Evolutionary conservation across 2,888 invertebrate species (phyloP), one percentile per base, ranked within the genome.

Genomic region (Sipha maydis): DNA sequence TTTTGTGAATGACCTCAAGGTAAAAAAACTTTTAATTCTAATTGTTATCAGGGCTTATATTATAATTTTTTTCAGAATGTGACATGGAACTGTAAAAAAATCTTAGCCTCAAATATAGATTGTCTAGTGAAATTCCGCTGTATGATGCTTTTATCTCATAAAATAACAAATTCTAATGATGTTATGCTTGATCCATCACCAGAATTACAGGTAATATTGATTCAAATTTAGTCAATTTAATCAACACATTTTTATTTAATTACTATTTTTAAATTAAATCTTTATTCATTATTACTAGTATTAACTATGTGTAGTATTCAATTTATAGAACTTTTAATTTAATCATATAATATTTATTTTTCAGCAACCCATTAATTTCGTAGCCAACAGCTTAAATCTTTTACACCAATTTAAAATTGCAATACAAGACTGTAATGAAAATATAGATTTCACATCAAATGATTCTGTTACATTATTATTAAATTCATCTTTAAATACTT

Each of bases 1-100:
- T 79, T 97, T 95, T 91, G 94, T 96, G 0, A 94, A 95, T 31
- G 96, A 98, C 91, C 92, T 98, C 75, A 93, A 96, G 93, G 94
- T 95, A 92, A 84, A 11, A 21, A 1, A 61, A 61, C 4, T 61
- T 25, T 17, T 25, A 17, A 28, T 69, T 71, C 86, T 80, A n/a
- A 2, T n/a, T 84, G 38, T 71, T 19, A 31, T 69, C 34, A 21
- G 69, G 11, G 14, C 31, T 84, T 34, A 61, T 0, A 31, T 21
- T 25, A 41, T 69, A 48, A 3, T 11, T 17, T 75, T n/a, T 41
- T 88, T 67, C 75, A 88, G 88, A 88, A 75, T 41, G 25, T 61
- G 7, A 82, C 88, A 31, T 88, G 88, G 88, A 88, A 82, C 25
- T 75, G 67, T 34, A 88, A 67, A 88, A 31, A 76, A 88, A 34